Percentiles rank a stretch among this genome's conserved stretches.
Conservation (phyloP, 1,140 invertebrate species). For the Idris sp. region DNA sequence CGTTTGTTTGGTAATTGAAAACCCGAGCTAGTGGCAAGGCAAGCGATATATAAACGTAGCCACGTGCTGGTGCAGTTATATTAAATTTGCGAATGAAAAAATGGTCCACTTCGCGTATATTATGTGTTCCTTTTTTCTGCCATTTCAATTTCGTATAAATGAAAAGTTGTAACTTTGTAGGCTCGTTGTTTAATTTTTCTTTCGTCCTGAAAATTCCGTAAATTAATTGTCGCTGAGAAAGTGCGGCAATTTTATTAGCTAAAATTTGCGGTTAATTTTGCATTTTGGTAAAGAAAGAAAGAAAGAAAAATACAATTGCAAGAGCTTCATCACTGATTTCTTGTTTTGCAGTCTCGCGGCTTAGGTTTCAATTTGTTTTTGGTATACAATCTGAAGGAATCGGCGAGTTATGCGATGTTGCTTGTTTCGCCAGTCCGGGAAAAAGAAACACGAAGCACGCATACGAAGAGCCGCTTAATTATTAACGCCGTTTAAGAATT, state of each 20-base stretch:
- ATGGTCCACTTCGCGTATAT: constrained; percentile 47
- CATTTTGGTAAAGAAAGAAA: no score
- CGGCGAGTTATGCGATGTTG: constrained; percentile 27
- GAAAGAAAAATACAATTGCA: no score
- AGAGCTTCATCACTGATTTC: constrained; percentile 5
- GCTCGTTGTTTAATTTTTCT: constrained; percentile 49
- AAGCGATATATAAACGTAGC: constrained; percentile 52
- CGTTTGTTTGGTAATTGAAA: constrained; percentile 62
- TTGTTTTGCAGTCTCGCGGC: no score
- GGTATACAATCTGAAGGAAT: constrained; percentile 25
- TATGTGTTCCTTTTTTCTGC: constrained; percentile 18
- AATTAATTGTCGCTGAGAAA: not conserved
- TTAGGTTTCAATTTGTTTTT: constrained; percentile 3
- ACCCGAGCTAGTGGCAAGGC: constrained; percentile 33
- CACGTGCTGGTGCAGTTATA: constrained; percentile 58
- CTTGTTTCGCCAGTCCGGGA: constrained; percentile 22
- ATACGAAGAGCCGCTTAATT: constrained; percentile 62
- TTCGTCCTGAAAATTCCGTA: constrained; percentile 1
- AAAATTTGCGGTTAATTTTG: no score
- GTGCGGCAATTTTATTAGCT: no score
- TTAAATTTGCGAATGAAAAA: constrained; percentile 63
- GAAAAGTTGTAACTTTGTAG: constrained; percentile 55
- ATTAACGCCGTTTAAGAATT: constrained; percentile 72
- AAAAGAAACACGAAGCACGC: constrained; percentile 30
- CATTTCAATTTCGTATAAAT: constrained; percentile 55